These are phyloP conservation scores for Sabatieria punctata DNA, from an alignment of 2,888 invertebrate species.

Conservation along the genomic window DNA sequence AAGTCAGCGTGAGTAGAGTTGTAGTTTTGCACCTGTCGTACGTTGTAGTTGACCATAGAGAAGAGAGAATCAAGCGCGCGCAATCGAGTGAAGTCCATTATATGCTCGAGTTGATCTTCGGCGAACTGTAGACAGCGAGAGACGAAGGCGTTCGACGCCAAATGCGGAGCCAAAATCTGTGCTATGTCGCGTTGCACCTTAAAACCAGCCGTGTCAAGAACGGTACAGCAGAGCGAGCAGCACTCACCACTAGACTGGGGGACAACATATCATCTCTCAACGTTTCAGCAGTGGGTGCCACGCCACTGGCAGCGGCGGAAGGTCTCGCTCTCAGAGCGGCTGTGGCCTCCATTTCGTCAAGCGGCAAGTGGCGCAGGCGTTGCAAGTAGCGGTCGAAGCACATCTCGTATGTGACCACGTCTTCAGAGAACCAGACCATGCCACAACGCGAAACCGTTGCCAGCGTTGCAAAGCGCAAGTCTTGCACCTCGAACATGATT, in stretches of 20 bases:
- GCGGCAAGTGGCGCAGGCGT: slow-evolving; percentile 41
- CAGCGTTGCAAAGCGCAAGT: slow-evolving; percentile 88
- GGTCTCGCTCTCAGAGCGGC: not conserved
- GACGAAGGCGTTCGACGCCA: slow-evolving; percentile 79
- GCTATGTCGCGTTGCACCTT: slow-evolving; percentile 75
- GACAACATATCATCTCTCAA: slow-evolving; percentile 9
- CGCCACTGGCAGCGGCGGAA: slow-evolving; percentile 38
- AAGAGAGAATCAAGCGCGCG: slow-evolving; percentile 85
- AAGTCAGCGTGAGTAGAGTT: slow-evolving; percentile 87
- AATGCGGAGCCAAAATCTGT: slow-evolving; percentile 60
- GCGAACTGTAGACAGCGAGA: slow-evolving; percentile 79
- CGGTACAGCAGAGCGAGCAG: no score
- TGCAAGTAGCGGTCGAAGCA: slow-evolving; percentile 87
- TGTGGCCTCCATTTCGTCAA: slow-evolving; percentile 16
- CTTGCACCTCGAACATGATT: slow-evolving; percentile 57
- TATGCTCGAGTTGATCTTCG: slow-evolving; percentile 64
- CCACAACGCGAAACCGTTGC: slow-evolving; percentile 99
- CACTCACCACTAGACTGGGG: no score
- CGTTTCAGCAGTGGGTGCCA: slow-evolving; percentile 8
- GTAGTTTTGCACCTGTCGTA: slow-evolving; percentile 63
- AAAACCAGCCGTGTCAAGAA: no score
- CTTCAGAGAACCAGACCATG: slow-evolving; percentile 99
- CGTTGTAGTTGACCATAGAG: slow-evolving; percentile 89
- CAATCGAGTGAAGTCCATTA: slow-evolving; percentile 97
- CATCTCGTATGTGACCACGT: slow-evolving; percentile 95